These are phyloP conservation scores for Acronicta leporina DNA, from an alignment of 2,888 invertebrate species.

Conservation along the genomic window DNA sequence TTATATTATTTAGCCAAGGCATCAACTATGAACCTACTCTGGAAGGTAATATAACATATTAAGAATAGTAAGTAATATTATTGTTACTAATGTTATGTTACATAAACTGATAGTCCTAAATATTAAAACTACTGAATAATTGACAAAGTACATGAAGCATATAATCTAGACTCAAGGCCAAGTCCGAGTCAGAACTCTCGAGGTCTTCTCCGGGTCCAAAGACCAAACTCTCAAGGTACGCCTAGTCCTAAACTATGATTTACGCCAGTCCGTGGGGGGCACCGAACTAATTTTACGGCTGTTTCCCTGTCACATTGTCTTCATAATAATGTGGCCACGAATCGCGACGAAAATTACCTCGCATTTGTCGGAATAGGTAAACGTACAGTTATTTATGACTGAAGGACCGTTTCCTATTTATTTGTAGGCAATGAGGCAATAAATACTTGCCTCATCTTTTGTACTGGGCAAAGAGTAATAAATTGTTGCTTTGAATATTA, in stretches of 20 bases:
- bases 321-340: conserved; percentile 52
- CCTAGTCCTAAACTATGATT: conserved; percentile 46
- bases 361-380: conserved; percentile 47
- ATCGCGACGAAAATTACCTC: conserved; percentile 46
- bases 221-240: conserved; percentile 32
- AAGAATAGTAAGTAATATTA: no score
- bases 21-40: no score
- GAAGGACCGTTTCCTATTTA: conserved; percentile 34
- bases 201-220: conserved; percentile 5
- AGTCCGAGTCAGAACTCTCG: conserved; percentile 16
- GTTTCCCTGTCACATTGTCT: conserved; percentile 51
- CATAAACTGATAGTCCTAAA: background rate
- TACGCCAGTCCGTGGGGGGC: conserved; percentile 44
- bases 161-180: background rate
- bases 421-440: conserved; percentile 34
- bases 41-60: no score
- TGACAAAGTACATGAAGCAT: conserved; percentile 4
- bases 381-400: conserved; percentile 40
- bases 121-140: conserved; percentile 9
- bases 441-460: conserved; percentile 29
- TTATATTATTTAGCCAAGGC: no score
- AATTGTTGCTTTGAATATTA: background rate
- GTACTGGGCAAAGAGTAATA: conserved; percentile 18
- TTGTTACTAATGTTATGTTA: no score
- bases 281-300: conserved; percentile 52